Base-by-base conservation (phyloP, 92 coral and sea anemone genomes). In the Phenganax stokvisi region DNA sequence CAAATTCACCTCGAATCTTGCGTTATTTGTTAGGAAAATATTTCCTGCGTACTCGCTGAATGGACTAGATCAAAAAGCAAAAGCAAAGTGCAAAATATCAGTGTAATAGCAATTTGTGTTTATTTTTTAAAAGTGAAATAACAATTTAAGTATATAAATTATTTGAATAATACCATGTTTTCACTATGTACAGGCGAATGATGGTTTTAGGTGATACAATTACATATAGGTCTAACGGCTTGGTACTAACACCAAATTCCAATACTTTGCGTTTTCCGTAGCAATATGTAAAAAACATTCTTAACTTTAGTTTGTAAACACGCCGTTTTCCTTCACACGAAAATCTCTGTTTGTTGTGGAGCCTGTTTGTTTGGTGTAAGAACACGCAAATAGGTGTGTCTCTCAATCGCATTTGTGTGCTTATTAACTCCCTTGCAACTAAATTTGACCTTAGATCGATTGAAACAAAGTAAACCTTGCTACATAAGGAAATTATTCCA, bases 331-430 rank as follows among this genome's bases (percentile, higher is more conserved):
- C 63, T 57, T 16, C 11, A 16, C 12, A 57, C 63, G 63, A 57
- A 57, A 57, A 57, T 16, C 63, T 57, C 63, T 57, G 63, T 57
- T 57, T 57, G 63, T 57, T 16, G 63, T 16, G 63, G 12, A 10
- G 63, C 63, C 16, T 57, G 12, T 57, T 16, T 10, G 12, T 57
- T 57, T 57, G 63, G 16, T 57, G 63, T 16, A 10, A 57, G 63
- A 57, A 57, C 63, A 57, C 63, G 63, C 63, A 57, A 57, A 57
- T 57, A 57, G 63, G 63, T 57, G 63, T 57, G 12, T 57, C 16
- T 10, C 25, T 20, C 16, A 16, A 57, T 57, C 63, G 63, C 63
- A 57, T 57, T 57, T 10, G 63, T 57, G 63, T 10, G 16, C 63
- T 57, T 57, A 57, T 57, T 57, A 10, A 57, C 63, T 16, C 63